These are phyloP conservation scores for Hydroisotoma schaefferi DNA, from an alignment of 2,888 invertebrate species.

Conservation along the genomic window DNA sequence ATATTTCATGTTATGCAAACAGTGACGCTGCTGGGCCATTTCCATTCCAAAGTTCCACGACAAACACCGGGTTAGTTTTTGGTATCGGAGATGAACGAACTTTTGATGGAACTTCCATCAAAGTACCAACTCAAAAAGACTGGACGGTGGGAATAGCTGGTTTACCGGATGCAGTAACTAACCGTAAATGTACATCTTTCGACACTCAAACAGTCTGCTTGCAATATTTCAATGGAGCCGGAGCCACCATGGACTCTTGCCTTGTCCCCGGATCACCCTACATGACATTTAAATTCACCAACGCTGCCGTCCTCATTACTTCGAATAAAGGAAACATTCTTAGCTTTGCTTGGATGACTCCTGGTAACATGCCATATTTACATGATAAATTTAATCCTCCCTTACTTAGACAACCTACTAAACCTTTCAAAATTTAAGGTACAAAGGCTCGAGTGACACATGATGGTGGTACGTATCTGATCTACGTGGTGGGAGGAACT, in stretches of 20 bases:
- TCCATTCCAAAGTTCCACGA: slow-evolving; percentile 35
- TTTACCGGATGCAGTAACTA: slow-evolving; percentile 19
- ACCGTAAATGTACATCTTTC: slow-evolving; percentile 35
- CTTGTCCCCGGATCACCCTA: slow-evolving; percentile 42
- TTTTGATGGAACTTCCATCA: slow-evolving; percentile 40
- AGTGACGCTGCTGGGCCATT: slow-evolving; percentile 39
- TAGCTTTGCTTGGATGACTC: slow-evolving; percentile 30
- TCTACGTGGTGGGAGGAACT: slow-evolving; percentile 21
- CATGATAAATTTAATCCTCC: no score
- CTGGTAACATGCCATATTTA: slow-evolving; percentile 19
- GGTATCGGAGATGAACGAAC: slow-evolving; percentile 28
- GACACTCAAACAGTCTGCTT: slow-evolving; percentile 42
- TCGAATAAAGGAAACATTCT: slow-evolving; percentile 20
- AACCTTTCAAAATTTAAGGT: slow-evolving; percentile 3
- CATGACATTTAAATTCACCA: slow-evolving; percentile 36
- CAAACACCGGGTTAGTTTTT: slow-evolving; percentile 26
- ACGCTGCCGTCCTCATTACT: slow-evolving; percentile 33
- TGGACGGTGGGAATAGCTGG: slow-evolving; percentile 22
- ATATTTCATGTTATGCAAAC: not conserved
- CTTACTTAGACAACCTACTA: no score
- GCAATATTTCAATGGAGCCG: slow-evolving; percentile 31
- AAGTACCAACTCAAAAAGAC: slow-evolving; percentile 32
- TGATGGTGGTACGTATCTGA: slow-evolving; percentile 19
- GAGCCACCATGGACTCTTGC: slow-evolving; percentile 32
- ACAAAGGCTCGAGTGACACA: slow-evolving; percentile 26